Evolutionary conservation across 2,888 invertebrate species (phyloP).

Genomic region (Oscheius sp.): DNA sequence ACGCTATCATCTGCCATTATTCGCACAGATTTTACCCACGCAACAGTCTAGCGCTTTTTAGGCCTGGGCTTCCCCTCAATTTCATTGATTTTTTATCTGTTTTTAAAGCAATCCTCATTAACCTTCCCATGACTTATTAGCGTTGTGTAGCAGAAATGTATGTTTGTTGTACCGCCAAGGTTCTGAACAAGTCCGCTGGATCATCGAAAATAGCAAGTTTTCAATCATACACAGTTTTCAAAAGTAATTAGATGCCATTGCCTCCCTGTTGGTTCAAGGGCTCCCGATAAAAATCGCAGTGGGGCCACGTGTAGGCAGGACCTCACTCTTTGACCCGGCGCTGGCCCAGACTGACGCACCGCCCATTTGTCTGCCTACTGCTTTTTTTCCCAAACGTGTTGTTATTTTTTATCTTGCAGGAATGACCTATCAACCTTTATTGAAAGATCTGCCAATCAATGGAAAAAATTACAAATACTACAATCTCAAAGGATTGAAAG

Average conservation of each 20-base stretch:
- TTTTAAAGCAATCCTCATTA: no score
- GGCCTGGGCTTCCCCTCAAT: no score
- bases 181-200: no score
- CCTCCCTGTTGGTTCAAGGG: constrained; percentile 25
- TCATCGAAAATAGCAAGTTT: background rate
- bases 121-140: no score
- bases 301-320: constrained; percentile 29
- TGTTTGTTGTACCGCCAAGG: background rate
- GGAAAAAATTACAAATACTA: constrained; percentile 83
- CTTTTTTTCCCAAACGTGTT: background rate
- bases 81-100: no score
- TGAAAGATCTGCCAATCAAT: constrained; percentile 55
- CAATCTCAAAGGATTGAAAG: constrained; percentile 82
- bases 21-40: background rate
- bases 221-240: background rate
- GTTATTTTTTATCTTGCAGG: background rate
- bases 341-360: constrained; percentile 8
- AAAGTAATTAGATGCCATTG: background rate
- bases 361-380: background rate
- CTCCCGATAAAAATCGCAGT: constrained; percentile 18
- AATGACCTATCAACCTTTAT: constrained; percentile 22
- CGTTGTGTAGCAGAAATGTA: no score
- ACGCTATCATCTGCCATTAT: constrained; percentile 6
- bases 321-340: constrained; percentile 32
- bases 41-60: background rate